Base-by-base conservation (phyloP, 2,797 vertebrate species). In the Sebastiscus tertius region DNA sequence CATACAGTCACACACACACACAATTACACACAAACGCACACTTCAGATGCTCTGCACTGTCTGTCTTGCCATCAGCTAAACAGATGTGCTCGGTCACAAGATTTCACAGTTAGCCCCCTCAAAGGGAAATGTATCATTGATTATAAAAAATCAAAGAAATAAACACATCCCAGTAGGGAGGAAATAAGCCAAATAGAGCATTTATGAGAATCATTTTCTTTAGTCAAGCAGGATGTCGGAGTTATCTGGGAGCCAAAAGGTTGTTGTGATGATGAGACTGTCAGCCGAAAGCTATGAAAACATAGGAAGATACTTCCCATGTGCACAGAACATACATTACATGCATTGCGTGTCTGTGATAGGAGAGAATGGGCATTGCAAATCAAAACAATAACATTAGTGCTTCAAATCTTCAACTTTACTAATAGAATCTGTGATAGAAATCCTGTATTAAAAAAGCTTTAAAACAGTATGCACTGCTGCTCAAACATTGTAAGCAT, bases 11-110 rank as follows among this genome's bases (percentile, higher is more conserved):
- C 14, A 56, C 67, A 22, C 27, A 22, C 18, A 14, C 80, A 55
- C 62, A 74, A 54, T 22, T n/a, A 54, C 49, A 22, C 22, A 62
- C 8, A 66, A 29, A 62, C 56, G 39, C 61, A 61, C 3, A 2
- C 56, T 55, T 77, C 72, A 42, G 62, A 64, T 24, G 33, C 73
- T 27, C 54, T 71, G 34, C 73, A n/a, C 70, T 81, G 80, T 75
- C 67, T 75, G 59, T 77, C 71, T 87, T 84, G 81, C 88, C 84
- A 68, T 80, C 77, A 88, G 74, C 84, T 88, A 79, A 89, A 86
- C 90, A 91, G 73, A 89, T 85, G 77, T 76, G 88, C 75, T 75
- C 52, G 42, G 69, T 83, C 84, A 83, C 82, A 63, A 27, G 42
- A 81, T 72, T 83, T 79, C 66, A 68, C 61, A 65, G 63, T 80